phyloP scores from a whole-genome alignment of 2,113 vertebrate genomes.

The Sebastes schlegelii region DNA sequence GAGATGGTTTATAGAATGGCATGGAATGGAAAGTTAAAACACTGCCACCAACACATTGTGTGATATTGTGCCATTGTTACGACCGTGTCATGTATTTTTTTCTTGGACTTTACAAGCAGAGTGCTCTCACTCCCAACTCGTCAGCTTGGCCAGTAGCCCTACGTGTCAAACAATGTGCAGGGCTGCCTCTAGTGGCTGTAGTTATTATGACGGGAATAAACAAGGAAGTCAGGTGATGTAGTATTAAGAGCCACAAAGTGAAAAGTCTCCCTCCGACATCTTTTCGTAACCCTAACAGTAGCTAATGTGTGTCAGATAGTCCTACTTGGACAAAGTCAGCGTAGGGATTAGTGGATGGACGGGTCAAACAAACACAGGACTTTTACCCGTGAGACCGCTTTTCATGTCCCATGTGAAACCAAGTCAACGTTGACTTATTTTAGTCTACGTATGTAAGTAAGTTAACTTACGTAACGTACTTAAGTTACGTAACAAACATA shows the following conservation, averaged over 20 bases:
- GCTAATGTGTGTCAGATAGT: no score
- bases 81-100: conserved; percentile 3
- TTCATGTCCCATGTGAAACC: neutral
- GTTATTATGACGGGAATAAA: no score
- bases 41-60: conserved; percentile 44
- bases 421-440: neutral
- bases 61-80: conserved; percentile 43
- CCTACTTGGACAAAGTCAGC: no score
- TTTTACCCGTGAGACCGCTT: neutral
- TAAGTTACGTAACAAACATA: neutral
- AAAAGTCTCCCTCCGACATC: no score
- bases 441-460: neutral
- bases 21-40: conserved; percentile 3
- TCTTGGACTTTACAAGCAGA: neutral
- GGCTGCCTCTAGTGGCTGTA: no score
- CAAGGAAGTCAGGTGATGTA: no score
- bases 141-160: neutral
- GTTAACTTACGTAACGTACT: neutral
- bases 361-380: neutral
- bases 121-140: neutral
- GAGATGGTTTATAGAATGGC: conserved; percentile 10
- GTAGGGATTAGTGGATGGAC: no score
- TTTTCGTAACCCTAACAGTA: no score
- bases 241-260: no score
- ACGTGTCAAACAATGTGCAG: no score